Evolutionary conservation across 2,888 invertebrate genomes (phyloP).

Genomic region (Blomia tropicalis): DNA sequence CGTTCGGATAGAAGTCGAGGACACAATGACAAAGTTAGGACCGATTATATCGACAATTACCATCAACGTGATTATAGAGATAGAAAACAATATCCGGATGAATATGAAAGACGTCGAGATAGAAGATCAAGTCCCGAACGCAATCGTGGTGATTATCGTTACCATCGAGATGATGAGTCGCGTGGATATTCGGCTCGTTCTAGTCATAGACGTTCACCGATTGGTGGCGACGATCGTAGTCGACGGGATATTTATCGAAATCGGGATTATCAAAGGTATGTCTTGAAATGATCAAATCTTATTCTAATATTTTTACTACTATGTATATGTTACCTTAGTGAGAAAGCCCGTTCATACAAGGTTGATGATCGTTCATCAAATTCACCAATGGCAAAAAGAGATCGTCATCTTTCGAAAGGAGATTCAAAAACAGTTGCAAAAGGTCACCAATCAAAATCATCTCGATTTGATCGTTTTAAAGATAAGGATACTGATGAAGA

Average conservation of each 20-base stretch:
- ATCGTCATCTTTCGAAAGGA: not conserved
- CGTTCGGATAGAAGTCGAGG: not conserved
- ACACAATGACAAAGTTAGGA: not conserved
- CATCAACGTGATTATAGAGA: not conserved
- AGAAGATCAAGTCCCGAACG: slow-evolving; percentile 20
- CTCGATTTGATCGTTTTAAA: slow-evolving; percentile 13
- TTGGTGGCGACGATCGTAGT: not conserved
- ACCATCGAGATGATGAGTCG: not conserved
- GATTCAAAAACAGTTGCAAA: too few relatives aligned
- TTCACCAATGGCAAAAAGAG: too few relatives aligned
- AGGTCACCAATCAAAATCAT: not conserved
- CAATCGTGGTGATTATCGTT: not conserved
- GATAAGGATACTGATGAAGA: slow-evolving; percentile 26
- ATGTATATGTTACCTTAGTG: too few relatives aligned
- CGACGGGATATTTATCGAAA: not conserved
- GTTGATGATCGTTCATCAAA: too few relatives aligned
- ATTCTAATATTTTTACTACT: too few relatives aligned
- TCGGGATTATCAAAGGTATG: slow-evolving; percentile 9
- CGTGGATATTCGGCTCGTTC: not conserved
- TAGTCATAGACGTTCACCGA: not conserved
- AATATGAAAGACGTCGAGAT: slow-evolving; percentile 31
- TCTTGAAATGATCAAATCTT: too few relatives aligned
- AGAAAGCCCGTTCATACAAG: too few relatives aligned
- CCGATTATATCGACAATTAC: not conserved
- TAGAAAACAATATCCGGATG: slow-evolving; percentile 28